A percentile compares a stretch with the other conserved stretches of the same genome.
These are phyloP conservation scores for Ciconia boyciana DNA, from an alignment of 2,113 vertebrate genomes.

Conservation along the genomic window DNA sequence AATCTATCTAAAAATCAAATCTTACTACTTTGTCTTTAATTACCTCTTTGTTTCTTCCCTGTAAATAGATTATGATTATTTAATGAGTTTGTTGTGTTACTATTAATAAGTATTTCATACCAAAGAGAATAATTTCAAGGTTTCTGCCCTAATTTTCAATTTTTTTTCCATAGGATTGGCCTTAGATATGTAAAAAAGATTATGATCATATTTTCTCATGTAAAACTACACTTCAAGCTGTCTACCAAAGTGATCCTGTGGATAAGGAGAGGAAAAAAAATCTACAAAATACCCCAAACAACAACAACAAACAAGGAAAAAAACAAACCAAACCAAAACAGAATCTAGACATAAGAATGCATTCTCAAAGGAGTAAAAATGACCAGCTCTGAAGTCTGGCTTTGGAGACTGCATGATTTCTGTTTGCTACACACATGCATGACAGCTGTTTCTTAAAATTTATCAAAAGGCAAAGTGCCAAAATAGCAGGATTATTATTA, in stretches of 20 bases:
- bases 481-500: neutral
- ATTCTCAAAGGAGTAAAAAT: neutral
- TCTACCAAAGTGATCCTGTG: neutral
- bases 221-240: neutral
- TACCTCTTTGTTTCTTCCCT: neutral
- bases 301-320: neutral
- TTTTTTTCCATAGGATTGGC: neutral
- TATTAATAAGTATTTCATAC: neutral
- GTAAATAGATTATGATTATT: neutral
- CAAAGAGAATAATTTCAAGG: neutral
- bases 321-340: accelerated
- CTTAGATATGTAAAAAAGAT: neutral
- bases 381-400: neutral
- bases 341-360: neutral
- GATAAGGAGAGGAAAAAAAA: neutral
- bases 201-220: neutral
- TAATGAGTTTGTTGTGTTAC: neutral
- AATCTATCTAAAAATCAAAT: neutral
- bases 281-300: neutral
- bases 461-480: neutral
- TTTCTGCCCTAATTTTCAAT: neutral
- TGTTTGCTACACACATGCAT: neutral
- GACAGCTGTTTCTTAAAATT: neutral
- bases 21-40: neutral
- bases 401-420: neutral